Percentiles rank a stretch among this genome's conserved stretches.
Conservation (phyloP, 2,113 vertebrate genomes). For the Gracilinanus agilis region DNA sequence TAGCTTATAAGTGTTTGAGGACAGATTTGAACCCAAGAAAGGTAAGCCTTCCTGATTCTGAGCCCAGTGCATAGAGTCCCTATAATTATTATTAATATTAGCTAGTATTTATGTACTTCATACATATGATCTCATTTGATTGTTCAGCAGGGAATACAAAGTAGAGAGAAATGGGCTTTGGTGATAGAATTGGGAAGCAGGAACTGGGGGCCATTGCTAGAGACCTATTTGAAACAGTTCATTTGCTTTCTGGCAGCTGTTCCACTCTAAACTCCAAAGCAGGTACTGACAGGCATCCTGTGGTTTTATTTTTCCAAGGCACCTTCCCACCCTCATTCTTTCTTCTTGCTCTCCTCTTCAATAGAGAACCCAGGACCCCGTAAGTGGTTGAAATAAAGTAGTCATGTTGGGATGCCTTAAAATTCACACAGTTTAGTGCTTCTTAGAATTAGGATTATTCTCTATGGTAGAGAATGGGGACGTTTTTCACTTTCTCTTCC, state of each 20-base stretch:
- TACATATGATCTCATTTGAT: neutral
- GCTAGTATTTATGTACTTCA: neutral
- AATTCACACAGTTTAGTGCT: slow-evolving; percentile 78
- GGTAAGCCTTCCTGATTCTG: no score
- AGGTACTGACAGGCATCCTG: slow-evolving; percentile 71
- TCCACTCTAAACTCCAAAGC: slow-evolving; percentile 43
- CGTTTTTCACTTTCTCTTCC: slow-evolving; percentile 65
- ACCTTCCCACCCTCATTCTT: slow-evolving; percentile 46
- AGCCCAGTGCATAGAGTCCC: no score
- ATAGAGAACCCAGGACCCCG: slow-evolving; percentile 74
- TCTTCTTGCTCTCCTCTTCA: slow-evolving; percentile 54
- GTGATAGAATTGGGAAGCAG: slow-evolving; percentile 29
- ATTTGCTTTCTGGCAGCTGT: slow-evolving; percentile 29
- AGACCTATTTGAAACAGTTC: slow-evolving; percentile 19
- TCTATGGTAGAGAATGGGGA: slow-evolving; percentile 67
- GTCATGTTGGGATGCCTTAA: slow-evolving; percentile 77
- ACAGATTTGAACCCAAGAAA: no score
- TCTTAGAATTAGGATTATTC: slow-evolving; percentile 66
- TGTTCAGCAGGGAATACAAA: neutral
- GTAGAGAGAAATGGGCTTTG: neutral
- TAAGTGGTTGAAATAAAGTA: slow-evolving; percentile 83
- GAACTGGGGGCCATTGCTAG: slow-evolving; percentile 34
- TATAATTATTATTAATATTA: neutral
- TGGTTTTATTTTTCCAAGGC: slow-evolving; percentile 70
- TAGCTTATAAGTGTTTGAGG: no score